These are phyloP conservation scores for Melipona bicolor DNA, from an alignment of 2,888 invertebrate species.

Conservation along the genomic window DNA sequence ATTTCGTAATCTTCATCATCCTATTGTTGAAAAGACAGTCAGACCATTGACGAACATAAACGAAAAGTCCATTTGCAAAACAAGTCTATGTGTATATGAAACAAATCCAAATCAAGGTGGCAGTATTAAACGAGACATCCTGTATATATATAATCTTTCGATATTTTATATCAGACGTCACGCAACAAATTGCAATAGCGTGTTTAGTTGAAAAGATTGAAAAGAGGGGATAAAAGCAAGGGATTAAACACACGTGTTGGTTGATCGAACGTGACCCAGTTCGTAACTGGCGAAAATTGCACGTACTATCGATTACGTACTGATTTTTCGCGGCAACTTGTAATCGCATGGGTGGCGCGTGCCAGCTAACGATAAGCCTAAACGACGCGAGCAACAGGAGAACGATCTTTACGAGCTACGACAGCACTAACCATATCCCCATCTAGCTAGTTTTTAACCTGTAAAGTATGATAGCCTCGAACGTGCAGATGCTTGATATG, in stretches of 20 bases:
- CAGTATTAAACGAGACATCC: too few relatives aligned
- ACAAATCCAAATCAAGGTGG: too few relatives aligned
- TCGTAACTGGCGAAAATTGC: conserved; percentile 33
- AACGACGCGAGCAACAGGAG: conserved; percentile 27
- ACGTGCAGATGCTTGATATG: conserved; percentile 23
- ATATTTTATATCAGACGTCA: too few relatives aligned
- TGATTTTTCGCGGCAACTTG: conserved; percentile 31
- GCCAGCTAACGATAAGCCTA: conserved; percentile 34
- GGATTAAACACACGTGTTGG: neutral
- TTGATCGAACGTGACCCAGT: conserved; percentile 34
- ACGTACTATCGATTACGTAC: neutral
- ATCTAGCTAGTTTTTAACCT: conserved; percentile 5
- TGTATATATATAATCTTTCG: too few relatives aligned
- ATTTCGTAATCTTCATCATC: too few relatives aligned
- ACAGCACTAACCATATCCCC: neutral
- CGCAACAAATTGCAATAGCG: too few relatives aligned
- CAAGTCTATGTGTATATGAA: too few relatives aligned
- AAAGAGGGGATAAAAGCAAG: too few relatives aligned
- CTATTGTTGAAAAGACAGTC: too few relatives aligned
- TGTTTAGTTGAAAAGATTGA: too few relatives aligned
- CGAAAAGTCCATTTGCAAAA: too few relatives aligned
- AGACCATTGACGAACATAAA: too few relatives aligned
- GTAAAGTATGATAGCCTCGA: conserved; percentile 15
- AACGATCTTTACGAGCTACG: conserved; percentile 17
- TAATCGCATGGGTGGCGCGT: conserved; percentile 23